Evolutionary conservation across 2,797 vertebrate species (phyloP).

Genomic region (Coranthus polyacanthus): DNA sequence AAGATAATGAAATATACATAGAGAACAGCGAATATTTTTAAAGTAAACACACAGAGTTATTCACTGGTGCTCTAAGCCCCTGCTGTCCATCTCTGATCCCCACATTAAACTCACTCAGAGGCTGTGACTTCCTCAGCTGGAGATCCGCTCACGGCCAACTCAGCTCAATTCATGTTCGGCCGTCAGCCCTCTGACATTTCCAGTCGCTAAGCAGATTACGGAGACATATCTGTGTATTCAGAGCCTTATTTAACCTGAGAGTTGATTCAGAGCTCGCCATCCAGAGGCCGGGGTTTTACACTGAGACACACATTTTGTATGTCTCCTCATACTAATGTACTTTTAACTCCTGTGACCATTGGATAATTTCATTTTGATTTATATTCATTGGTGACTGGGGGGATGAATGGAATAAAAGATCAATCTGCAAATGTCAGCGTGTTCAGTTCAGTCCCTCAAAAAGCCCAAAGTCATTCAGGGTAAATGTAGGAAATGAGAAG

Average conservation of each 20-base stretch:
- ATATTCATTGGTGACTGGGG: too few species aligned
- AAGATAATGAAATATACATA: too few species aligned
- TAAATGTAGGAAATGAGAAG: not conserved
- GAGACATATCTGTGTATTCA: constrained; percentile 26
- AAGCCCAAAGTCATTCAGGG: constrained; percentile 23
- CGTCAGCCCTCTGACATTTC: constrained; percentile 47
- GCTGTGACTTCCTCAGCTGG: not conserved
- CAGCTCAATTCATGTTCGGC: constrained; percentile 27
- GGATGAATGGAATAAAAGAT: not conserved
- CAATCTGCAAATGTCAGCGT: constrained; percentile 38
- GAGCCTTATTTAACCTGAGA: constrained; percentile 14
- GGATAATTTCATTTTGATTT: not conserved
- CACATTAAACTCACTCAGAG: constrained; percentile 13
- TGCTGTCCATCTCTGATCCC: not conserved
- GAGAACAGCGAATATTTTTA: too few species aligned
- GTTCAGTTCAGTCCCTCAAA: not conserved
- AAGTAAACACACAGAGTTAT: too few species aligned
- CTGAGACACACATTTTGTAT: not conserved
- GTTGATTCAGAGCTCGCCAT: not conserved
- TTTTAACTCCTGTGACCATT: not conserved
- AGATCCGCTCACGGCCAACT: constrained; percentile 24
- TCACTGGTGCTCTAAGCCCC: not conserved
- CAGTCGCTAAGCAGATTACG: constrained; percentile 56
- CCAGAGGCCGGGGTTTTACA: not conserved
- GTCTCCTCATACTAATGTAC: not conserved